Evolutionary conservation across 2,113 vertebrate species (phyloP), one percentile per base, ranked within the genome.

Genomic region (Neolamprologus ventralis): DNA sequence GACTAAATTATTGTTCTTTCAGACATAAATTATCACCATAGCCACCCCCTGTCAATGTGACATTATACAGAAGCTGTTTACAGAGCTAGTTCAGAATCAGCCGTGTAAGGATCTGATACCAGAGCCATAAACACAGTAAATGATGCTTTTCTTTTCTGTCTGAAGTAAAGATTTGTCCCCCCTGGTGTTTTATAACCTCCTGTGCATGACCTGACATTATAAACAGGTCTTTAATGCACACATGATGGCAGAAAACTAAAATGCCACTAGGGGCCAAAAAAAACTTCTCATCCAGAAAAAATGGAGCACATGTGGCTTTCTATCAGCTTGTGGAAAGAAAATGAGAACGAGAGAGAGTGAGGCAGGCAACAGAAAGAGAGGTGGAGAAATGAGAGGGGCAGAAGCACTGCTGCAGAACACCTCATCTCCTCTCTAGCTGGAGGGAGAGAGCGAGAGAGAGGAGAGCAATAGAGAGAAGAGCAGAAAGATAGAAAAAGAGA

Each of bases 331-430:
- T 82, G 26, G 71, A 78, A 78, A 49, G 81, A 90, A 87, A 91
- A 71, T 53, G 71, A 33, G 55, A 85, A 82, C 42, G 79, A 73
- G 78, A 35, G 19, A 47, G 63, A 84, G 85, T 58, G 85, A 87
- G 82, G 85, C 49, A 90, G 92, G 58, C 84, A 80, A 85, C 17
- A 83, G 81, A 86, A 82, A 87, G 63, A 90, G 89, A 80, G 87
- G 54, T 87, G 85, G 80, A 90, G 87, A 87, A 84, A 89, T 82
- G 93, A 89, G 88, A 92, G 87, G 80, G 88, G 90, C 79, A 87
- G 89, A 94, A 88, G 91, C 90, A 90, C 91, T 90, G 91, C 93
- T 92, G 94, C 95, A 94, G 94, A 95, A 92, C 92, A 95, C 93
- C 92, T 94, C 94, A 92, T 93, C 92, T 92, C 93, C 91, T 93